Conservation (phyloP, 2,113 vertebrate species). For the Forbesichthys papilliferus region DNA sequence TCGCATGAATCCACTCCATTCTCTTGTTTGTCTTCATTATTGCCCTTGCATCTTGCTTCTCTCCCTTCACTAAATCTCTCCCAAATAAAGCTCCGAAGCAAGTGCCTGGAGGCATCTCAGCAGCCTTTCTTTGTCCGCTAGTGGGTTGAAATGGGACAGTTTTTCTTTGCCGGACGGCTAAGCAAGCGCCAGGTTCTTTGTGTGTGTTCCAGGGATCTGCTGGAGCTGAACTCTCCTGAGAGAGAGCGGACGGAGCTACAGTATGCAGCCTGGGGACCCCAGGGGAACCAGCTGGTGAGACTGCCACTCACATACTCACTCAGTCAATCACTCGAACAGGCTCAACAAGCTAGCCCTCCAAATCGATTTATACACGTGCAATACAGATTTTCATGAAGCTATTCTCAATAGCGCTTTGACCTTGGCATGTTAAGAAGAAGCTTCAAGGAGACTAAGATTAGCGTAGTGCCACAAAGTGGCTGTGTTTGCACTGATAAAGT, state of each 20-base stretch:
- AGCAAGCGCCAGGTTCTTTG: constrained; percentile 37
- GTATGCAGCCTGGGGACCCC: constrained; percentile 79
- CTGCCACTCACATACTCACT: neutral
- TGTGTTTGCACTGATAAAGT: constrained; percentile 35
- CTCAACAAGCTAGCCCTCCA: neutral
- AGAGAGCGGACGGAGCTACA: constrained; percentile 63
- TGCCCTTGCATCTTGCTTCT: constrained; percentile 67
- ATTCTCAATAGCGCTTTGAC: neutral
- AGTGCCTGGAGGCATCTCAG: constrained; percentile 47
- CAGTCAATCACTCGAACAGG: too few species aligned
- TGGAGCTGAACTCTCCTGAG: constrained; percentile 66
- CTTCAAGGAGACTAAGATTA: constrained; percentile 15
- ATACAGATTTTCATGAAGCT: constrained; percentile 13
- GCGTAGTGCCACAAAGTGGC: constrained; percentile 18
- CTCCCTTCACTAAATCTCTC: constrained; percentile 19
- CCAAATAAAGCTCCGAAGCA: constrained; percentile 34
- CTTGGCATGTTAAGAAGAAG: constrained; percentile 19
- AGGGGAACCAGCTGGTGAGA: constrained; percentile 80
- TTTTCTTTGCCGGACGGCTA: constrained; percentile 15
- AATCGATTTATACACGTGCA: constrained; percentile 12
- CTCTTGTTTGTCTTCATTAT: constrained; percentile 47
- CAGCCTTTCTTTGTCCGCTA: constrained; percentile 15
- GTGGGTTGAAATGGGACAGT: constrained; percentile 23
- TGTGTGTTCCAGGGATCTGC: constrained; percentile 74
- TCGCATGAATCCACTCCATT: constrained; percentile 65